phyloP scores from a whole-genome alignment of 2,113 vertebrate species.

The Urocolius indicus region DNA sequence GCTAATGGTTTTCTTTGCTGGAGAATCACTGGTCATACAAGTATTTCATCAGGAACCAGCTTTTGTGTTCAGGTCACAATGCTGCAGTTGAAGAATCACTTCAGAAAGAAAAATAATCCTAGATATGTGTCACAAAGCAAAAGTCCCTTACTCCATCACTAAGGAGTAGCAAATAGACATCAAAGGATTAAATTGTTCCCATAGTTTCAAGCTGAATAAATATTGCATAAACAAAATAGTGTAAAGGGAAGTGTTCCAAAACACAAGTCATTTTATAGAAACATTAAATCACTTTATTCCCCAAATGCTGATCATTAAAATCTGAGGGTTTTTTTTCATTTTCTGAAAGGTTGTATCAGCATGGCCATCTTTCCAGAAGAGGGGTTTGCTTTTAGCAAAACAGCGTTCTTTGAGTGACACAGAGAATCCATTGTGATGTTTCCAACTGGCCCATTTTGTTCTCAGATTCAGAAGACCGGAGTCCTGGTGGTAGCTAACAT shows the following conservation, averaged over 20 bases:
- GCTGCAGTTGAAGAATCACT: neutral
- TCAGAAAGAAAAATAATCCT: neutral
- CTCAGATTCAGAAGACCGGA: neutral
- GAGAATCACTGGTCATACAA: neutral
- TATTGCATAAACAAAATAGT: neutral
- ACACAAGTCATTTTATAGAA: neutral
- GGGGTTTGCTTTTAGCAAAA: neutral
- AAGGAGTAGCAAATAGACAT: neutral
- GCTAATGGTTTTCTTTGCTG: neutral
- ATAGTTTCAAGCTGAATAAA: slow-evolving; percentile 28
- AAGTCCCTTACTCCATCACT: neutral
- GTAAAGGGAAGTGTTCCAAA: neutral
- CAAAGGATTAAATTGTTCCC: slow-evolving; percentile 12
- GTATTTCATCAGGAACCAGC: neutral
- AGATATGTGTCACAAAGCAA: neutral
- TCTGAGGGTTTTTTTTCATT: accelerated
- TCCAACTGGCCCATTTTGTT: neutral
- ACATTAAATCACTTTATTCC: neutral
- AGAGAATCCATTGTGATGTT: neutral
- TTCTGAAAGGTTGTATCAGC: neutral
- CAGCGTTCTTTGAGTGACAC: neutral
- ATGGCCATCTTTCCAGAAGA: neutral
- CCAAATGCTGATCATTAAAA: neutral
- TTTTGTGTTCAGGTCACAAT: neutral
- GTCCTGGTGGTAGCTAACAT: neutral